These are phyloP conservation scores for Sander vitreus DNA, from an alignment of 2,113 vertebrate species.

Conservation along the genomic window DNA sequence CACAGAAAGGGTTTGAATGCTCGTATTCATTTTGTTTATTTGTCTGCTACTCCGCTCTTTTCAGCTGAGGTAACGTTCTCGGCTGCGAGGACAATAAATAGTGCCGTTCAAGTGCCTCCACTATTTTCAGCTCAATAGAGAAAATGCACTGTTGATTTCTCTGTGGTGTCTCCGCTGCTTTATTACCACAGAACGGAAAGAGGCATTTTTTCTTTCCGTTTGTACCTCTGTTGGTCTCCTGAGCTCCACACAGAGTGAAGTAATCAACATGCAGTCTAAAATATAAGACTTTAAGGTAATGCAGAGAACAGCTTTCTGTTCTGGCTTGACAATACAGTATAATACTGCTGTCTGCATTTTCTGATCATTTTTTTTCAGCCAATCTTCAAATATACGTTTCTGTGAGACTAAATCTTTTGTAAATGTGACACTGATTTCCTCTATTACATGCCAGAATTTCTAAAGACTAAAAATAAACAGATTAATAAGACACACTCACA, in stretches of 20 bases:
- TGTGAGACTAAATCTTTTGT: background rate
- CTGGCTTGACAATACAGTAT: background rate
- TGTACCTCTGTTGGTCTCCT: slow-evolving; percentile 33
- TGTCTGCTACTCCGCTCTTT: slow-evolving; percentile 51
- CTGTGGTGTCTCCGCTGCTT: slow-evolving; percentile 54
- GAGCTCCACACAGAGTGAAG: slow-evolving; percentile 26
- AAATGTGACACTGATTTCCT: background rate
- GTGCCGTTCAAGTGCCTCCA: slow-evolving; percentile 40
- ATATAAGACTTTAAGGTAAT: slow-evolving; percentile 41
- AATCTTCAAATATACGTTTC: slow-evolving; percentile 2
- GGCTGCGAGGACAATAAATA: slow-evolving; percentile 55
- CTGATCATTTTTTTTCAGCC: background rate
- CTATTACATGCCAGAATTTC: background rate
- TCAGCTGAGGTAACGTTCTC: slow-evolving; percentile 56
- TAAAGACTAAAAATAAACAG: background rate
- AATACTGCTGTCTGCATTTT: slow-evolving; percentile 2
- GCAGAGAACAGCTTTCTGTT: slow-evolving; percentile 21
- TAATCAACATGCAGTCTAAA: slow-evolving; percentile 47
- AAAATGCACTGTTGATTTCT: slow-evolving; percentile 67
- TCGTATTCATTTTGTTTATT: slow-evolving; percentile 60
- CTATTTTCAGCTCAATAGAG: slow-evolving; percentile 56
- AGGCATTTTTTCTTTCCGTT: slow-evolving; percentile 23
- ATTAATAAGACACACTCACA: slow-evolving; percentile 6
- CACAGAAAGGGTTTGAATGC: background rate
- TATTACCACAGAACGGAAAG: slow-evolving; percentile 55